Percentiles rank a stretch among this genome's conserved stretches.
Conservation (phyloP, 2,888 invertebrate species). For the Merodon equestris region DNA sequence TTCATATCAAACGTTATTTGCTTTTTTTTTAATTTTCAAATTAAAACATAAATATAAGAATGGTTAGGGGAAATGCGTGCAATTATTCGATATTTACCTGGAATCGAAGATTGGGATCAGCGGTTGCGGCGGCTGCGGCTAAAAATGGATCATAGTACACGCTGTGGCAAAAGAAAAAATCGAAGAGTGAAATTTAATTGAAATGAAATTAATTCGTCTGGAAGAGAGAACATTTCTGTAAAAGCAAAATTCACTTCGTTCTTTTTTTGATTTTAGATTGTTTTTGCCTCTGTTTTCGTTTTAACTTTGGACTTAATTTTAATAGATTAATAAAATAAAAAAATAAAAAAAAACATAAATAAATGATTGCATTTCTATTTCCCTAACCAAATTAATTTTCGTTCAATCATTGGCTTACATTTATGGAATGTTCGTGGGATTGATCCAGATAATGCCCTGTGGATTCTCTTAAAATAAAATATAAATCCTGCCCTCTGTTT, state of each 20-base stretch:
- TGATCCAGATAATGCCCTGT: no score
- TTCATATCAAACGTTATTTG: conserved; percentile 75
- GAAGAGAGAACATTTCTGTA: conserved; percentile 31
- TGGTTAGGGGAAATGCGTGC: conserved; percentile 10
- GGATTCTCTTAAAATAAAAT: no score
- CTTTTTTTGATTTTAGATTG: neutral
- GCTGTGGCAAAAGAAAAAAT: conserved; percentile 79
- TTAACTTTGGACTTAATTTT: no score
- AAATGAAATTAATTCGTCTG: neutral
- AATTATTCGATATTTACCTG: conserved; percentile 83
- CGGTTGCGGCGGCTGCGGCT: conserved; percentile 89
- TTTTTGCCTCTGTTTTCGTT: neutral
- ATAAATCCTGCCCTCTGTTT: no score
- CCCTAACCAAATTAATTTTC: conserved; percentile 19
- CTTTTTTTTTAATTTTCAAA: conserved; percentile 41
- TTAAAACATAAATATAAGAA: neutral
- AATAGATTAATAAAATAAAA: conserved; percentile 2
- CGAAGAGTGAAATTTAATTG: conserved; percentile 15
- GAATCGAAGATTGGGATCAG: conserved; percentile 93
- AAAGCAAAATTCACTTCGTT: conserved; percentile 66
- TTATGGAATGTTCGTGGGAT: no score
- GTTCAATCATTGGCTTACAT: neutral
- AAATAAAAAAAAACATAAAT: conserved; percentile 18
- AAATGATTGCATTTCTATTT: conserved; percentile 64
- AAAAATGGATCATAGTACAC: conserved; percentile 98